Conservation (phyloP, 2,797 vertebrate genomes). For the Schizothorax lantsangensis region DNA sequence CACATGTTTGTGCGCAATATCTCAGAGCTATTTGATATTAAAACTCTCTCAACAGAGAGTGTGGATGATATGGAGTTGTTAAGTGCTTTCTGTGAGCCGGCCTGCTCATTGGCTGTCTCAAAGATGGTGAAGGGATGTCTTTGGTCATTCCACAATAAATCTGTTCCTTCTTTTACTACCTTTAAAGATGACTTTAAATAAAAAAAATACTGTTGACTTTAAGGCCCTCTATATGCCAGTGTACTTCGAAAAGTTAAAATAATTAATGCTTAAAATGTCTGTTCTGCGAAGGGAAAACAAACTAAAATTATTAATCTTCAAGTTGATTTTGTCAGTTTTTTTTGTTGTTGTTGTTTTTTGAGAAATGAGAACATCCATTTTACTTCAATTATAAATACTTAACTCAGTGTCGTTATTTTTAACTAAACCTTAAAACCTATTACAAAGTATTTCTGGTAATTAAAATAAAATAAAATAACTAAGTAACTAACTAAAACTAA, state of each 20-base stretch:
- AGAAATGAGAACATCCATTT: neutral
- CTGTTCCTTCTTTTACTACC: neutral
- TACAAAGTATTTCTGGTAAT: neutral
- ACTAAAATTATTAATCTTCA: neutral
- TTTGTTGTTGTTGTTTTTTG: neutral
- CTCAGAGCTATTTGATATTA: constrained; percentile 48
- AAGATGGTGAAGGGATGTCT: neutral
- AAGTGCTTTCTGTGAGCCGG: neutral
- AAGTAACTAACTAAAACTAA: too few relatives aligned
- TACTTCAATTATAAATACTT: neutral
- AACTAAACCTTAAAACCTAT: neutral
- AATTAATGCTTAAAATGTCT: neutral
- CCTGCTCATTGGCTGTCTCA: neutral
- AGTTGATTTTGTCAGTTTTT: neutral
- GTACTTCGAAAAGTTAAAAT: neutral
- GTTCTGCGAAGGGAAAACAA: neutral
- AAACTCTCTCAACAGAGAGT: constrained; percentile 32
- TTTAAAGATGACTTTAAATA: neutral
- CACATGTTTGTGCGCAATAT: constrained; percentile 11
- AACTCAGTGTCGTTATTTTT: neutral
- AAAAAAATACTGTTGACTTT: neutral
- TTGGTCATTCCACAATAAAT: neutral
- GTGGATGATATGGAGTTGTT: neutral
- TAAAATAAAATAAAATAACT: neutral
- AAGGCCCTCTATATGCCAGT: neutral